A percentile compares a stretch with the other conserved stretches of the same genome.
These are phyloP conservation scores for Lasioglossum figueresi DNA, from an alignment of 2,888 invertebrate genomes.

Conservation along the genomic window DNA sequence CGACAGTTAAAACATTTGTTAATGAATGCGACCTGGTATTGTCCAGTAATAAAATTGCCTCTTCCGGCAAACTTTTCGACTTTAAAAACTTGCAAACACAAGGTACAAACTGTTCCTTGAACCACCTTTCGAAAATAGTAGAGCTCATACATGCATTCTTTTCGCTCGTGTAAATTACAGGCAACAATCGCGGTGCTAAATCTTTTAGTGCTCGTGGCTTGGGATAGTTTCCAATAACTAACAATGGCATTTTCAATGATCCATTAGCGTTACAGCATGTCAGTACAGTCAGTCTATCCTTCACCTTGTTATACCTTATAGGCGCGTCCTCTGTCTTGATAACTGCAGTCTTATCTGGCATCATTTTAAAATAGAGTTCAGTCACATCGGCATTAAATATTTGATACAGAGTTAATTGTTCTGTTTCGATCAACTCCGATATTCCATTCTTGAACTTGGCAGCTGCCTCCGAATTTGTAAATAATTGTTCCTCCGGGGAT, in stretches of 20 bases:
- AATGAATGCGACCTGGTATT: neutral
- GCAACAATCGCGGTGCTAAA: neutral
- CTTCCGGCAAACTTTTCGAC: neutral
- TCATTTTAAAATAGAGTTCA: constrained; percentile 17
- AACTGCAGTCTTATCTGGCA: constrained; percentile 9
- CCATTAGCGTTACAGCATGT: constrained; percentile 11
- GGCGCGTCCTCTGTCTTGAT: neutral
- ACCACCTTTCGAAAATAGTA: neutral
- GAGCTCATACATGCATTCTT: neutral
- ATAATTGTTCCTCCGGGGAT: neutral
- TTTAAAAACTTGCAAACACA: neutral
- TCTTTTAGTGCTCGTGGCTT: neutral
- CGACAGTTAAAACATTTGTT: neutral
- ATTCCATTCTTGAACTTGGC: neutral
- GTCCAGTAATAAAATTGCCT: neutral
- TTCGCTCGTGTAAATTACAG: neutral
- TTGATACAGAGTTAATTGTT: neutral
- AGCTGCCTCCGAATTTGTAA: neutral
- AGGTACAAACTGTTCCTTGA: neutral
- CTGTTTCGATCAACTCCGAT: neutral
- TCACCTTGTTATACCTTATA: neutral
- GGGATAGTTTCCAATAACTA: neutral
- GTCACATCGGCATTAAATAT: neutral
- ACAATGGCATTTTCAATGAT: constrained; percentile 3
- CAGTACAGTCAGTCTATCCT: neutral